phyloP scores from a whole-genome alignment of 1,140 invertebrate genomes.

The Lutraria rhynchaena region DNA sequence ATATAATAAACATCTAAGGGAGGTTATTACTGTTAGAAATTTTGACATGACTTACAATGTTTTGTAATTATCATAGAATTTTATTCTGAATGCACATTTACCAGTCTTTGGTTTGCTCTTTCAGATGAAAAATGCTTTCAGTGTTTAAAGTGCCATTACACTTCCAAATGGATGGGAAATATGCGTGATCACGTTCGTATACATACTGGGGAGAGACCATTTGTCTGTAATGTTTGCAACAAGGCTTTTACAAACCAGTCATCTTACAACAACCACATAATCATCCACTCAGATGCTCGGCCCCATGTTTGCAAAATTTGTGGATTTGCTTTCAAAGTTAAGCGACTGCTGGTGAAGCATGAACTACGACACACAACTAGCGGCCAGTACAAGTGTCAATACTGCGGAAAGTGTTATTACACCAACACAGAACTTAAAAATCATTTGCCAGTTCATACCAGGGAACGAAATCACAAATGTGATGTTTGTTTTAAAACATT shows the following conservation, averaged over 20 bases:
- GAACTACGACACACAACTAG: slow-evolving; percentile 16
- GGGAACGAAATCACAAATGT: slow-evolving; percentile 48
- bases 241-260: slow-evolving; percentile 92
- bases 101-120: too few species aligned
- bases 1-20: too few species aligned
- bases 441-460: slow-evolving; percentile 51
- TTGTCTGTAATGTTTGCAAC: slow-evolving; percentile 93
- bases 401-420: slow-evolving; percentile 37
- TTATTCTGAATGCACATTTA: too few species aligned
- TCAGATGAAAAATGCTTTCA: background rate
- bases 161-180: slow-evolving; percentile 15
- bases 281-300: slow-evolving; percentile 36
- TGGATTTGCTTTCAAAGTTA: slow-evolving; percentile 93
- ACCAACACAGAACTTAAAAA: slow-evolving; percentile 8
- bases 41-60: too few species aligned
- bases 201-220: slow-evolving; percentile 93
- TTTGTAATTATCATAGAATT: too few species aligned
- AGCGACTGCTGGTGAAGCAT: slow-evolving; percentile 92
- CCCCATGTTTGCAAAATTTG: slow-evolving; percentile 90
- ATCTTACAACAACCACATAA: slow-evolving; percentile 20
- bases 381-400: slow-evolving; percentile 23
- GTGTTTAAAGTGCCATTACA: background rate
- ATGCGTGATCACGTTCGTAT: slow-evolving; percentile 76
- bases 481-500: slow-evolving; percentile 46
- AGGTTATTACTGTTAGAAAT: too few species aligned